These are phyloP conservation scores for Miniopterus natalensis DNA, from an alignment of 2,113 vertebrate species.

Conservation along the genomic window DNA sequence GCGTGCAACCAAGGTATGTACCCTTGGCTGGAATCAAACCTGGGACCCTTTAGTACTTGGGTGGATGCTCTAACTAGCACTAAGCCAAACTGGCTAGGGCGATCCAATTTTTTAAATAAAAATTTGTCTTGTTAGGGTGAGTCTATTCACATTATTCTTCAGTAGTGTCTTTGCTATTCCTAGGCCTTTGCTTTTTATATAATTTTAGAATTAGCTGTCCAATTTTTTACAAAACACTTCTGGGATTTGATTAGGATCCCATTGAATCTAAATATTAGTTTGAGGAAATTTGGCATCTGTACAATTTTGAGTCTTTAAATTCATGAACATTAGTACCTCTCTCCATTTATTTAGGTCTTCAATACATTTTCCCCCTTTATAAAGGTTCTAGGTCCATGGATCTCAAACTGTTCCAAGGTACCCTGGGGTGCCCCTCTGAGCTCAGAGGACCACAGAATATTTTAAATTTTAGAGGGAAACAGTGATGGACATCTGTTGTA, in stretches of 20 bases:
- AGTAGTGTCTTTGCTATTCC: not conserved
- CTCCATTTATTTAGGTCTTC: not conserved
- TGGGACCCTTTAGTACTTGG: too few species aligned
- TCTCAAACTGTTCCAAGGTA: not conserved
- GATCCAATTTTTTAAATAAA: not conserved
- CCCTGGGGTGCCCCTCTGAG: not conserved
- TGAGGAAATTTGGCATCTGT: not conserved
- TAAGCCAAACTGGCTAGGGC: too few species aligned
- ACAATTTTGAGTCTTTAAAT: not conserved
- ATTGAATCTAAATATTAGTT: conserved; percentile 7
- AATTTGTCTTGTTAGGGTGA: not conserved
- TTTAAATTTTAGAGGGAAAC: not conserved
- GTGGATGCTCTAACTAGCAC: too few species aligned
- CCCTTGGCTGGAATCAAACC: too few species aligned
- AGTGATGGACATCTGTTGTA: not conserved
- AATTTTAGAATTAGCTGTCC: conserved; percentile 27
- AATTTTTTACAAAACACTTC: not conserved
- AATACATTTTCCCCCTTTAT: not conserved
- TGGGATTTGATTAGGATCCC: conserved; percentile 20
- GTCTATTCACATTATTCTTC: not conserved
- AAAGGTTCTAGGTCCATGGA: not conserved
- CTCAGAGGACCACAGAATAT: not conserved
- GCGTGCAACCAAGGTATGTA: too few species aligned
- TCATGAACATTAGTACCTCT: not conserved
- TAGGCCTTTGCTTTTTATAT: not conserved